Evolutionary conservation across 92 coral and sea anemone genomes (phyloP), one percentile per base, ranked within the genome.

Genomic region (Phymanthus crucifer): DNA sequence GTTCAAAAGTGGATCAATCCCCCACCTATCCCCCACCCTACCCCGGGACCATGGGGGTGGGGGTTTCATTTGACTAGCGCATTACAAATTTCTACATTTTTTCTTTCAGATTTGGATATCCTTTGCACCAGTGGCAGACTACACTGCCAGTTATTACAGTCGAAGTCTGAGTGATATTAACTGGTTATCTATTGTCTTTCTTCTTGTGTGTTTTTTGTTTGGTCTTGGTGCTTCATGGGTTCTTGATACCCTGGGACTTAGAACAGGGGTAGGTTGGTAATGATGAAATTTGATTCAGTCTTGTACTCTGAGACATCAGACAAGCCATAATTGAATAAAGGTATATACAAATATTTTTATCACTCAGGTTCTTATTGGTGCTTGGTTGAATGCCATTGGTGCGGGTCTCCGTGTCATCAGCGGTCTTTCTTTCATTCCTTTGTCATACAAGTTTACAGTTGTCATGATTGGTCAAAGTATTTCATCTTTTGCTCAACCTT

Each of bases 151-250:
- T 19, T 95, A 85, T 73, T 95, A 90, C 66, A 32, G 48, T 7
- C 78, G 72, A 24, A 34, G 89, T 9, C 56, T 87, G 24, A 61
- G 83, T 61, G 85, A 21, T 1, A 88, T 92, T 45, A 83, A 92
- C 82, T 95, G 97, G 95, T 82, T 95, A 67, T 93, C 98, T n/a
- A 84, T 95, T 38, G 89, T 95, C 18, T 95, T 38, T 70, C 92
- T 93, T 69, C 33, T 90, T 35, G 94, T 91, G 48, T 91, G 83
- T 77, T 81, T 95, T 40, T 88, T 91, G n/a, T 90, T 90, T 82
- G 90, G 95, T 11, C 67, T 95, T 80, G 77, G 89, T 54, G 91
- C 97, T 19, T 90, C 94, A 17, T 95, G 95, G 97, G 86, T 95
- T 13, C 90, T 95, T 32, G 98, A 95, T 75, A 85, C 94, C 4